Evolutionary conservation across 2,888 invertebrate genomes (phyloP).

Genomic region (Eurytoma californica): DNA sequence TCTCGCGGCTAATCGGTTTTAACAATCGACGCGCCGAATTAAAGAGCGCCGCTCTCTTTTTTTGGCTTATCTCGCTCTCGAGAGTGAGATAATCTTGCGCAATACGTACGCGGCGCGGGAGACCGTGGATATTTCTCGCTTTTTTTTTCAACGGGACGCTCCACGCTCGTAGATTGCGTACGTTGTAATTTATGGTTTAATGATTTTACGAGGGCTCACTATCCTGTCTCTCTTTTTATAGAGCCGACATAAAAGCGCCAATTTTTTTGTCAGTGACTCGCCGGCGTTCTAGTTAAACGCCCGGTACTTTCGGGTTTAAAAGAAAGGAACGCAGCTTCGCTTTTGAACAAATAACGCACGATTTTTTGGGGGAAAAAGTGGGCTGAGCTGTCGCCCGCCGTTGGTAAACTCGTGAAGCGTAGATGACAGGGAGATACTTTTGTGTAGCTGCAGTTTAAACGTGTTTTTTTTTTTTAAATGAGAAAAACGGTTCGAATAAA

Average conservation of each 20-base stretch:
- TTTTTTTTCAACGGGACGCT: not conserved
- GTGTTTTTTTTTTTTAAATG: too few relatives aligned
- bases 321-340: too few relatives aligned
- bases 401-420: too few relatives aligned
- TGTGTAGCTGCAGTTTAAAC: too few relatives aligned
- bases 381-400: too few relatives aligned
- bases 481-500: too few relatives aligned
- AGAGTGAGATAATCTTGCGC: slow-evolving; percentile 44
- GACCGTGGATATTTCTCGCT: not conserved
- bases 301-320: not conserved
- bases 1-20: slow-evolving; percentile 9
- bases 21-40: slow-evolving; percentile 12
- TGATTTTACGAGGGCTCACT: slow-evolving; percentile 33
- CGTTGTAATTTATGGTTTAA: slow-evolving; percentile 41
- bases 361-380: too few relatives aligned
- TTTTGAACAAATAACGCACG: too few relatives aligned
- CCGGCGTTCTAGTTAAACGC: not conserved
- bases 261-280: not conserved
- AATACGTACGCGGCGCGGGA: slow-evolving; percentile 26
- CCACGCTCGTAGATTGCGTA: slow-evolving; percentile 1
- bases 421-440: too few relatives aligned
- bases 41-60: slow-evolving; percentile 22
- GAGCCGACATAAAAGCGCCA: not conserved
- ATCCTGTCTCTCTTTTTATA: slow-evolving; percentile 16
- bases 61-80: slow-evolving; percentile 3